Evolutionary conservation across 2,888 invertebrate genomes (phyloP).

Genomic region (Laspeyria flexula): DNA sequence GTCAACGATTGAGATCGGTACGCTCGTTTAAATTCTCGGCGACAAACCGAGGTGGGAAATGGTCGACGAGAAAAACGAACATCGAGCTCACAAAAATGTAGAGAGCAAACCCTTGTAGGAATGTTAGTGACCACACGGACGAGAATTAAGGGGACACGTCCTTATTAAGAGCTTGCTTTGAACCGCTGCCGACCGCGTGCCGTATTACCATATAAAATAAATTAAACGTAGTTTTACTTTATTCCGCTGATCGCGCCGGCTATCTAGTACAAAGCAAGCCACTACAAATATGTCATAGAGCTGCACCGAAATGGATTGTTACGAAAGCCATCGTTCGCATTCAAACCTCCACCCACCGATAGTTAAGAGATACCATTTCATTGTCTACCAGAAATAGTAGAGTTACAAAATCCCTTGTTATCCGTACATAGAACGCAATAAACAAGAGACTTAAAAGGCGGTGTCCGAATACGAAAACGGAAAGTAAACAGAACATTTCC

Average conservation of each 20-base stretch:
- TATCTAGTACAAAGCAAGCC: conserved; percentile 40
- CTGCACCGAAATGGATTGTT: conserved; percentile 48
- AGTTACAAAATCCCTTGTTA: conserved; percentile 73
- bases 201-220: conserved; percentile 71
- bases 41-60: conserved; percentile 75
- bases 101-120: conserved; percentile 80
- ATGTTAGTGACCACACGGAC: conserved; percentile 70
- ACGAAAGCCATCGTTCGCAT: conserved; percentile 52
- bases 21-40: conserved; percentile 77
- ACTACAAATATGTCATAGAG: conserved; percentile 46
- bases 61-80: conserved; percentile 68
- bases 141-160: conserved; percentile 69
- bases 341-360: conserved; percentile 53
- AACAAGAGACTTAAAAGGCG: conserved; percentile 72
- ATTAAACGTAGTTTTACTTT: conserved; percentile 54
- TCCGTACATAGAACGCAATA: conserved; percentile 63
- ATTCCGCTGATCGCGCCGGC: conserved; percentile 34
- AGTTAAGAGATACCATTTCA: conserved; percentile 58
- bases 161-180: conserved; percentile 74
- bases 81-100: conserved; percentile 69
- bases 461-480: conserved; percentile 70
- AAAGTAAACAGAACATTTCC: conserved; percentile 76
- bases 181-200: conserved; percentile 56
- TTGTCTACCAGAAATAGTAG: conserved; percentile 67
- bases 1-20: conserved; percentile 64